Conservation (phyloP, 2,888 invertebrate genomes). For the Xylophagus ater region DNA sequence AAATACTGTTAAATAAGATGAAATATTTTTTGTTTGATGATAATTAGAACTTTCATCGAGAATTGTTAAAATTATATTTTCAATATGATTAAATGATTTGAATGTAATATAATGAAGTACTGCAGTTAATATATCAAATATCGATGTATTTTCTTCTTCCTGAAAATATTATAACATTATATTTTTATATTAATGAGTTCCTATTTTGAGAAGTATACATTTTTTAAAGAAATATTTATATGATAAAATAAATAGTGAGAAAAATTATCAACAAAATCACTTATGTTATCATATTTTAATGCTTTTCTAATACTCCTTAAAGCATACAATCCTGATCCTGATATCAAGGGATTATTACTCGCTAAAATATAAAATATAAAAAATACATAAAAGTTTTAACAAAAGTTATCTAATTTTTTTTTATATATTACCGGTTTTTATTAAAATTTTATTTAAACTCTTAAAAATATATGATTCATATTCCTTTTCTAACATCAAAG, state of each 20-base stretch:
- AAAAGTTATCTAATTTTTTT: slow-evolving; percentile 4
- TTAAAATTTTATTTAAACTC: slow-evolving; percentile 55
- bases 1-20: slow-evolving; percentile 58
- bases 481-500: slow-evolving; percentile 41
- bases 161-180: slow-evolving; percentile 20
- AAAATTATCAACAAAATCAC: slow-evolving; percentile 53
- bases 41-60: slow-evolving; percentile 31
- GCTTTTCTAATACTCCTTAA: slow-evolving; percentile 48
- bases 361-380: slow-evolving; percentile 42
- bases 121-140: slow-evolving; percentile 59
- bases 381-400: neutral
- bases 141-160: slow-evolving; percentile 50
- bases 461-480: slow-evolving; percentile 53
- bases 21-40: slow-evolving; percentile 46
- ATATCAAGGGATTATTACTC: slow-evolving; percentile 51
- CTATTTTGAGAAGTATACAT: no score
- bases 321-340: slow-evolving; percentile 48
- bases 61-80: slow-evolving; percentile 58
- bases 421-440: slow-evolving; percentile 62
- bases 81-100: slow-evolving; percentile 52
- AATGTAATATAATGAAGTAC: slow-evolving; percentile 59
- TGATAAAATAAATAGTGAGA: slow-evolving; percentile 65
- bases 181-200: neutral
- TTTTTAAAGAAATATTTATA: slow-evolving; percentile 52
- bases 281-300: slow-evolving; percentile 44